Base-by-base conservation (phyloP, 1,140 invertebrate species). In the Aphelenchoides fujianensis region DNA sequence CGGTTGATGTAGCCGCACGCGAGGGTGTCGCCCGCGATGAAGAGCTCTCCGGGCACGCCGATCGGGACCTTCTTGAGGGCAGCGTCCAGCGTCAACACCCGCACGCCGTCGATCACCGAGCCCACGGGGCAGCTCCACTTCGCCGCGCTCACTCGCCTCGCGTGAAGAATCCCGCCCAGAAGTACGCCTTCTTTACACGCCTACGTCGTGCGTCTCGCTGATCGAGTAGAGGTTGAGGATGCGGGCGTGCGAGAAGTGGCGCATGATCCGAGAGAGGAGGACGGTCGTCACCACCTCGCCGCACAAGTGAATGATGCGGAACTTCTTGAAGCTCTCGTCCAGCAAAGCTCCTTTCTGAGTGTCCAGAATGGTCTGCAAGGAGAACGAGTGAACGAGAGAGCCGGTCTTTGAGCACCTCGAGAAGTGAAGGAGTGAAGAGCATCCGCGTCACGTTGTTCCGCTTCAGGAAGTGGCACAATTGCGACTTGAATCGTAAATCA, bases 1-100 rank as follows among this genome's bases (percentile, higher is more conserved):
- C 86, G 75, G 62, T 88, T 88, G 28, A 88, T 74, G 69, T 88
- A 88, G 12, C 87, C 87, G 32, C 79, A 70, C 2, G 88, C 86
- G 16, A 88, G 75, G 1, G 86, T 86, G 12, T 87, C 87, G 0
- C 88, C 87, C 54, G 87, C 86, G 59, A 88, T 84, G 74, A 75
- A 41, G 28, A 75, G 85, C 84, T 88, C 88, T 28, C 88, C 88
- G 30, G 87, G 83, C 31, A 84, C 84, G 62, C 88, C 88, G n/a
- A 87, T 85, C 3, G 86, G 85, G 67, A 87, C 86, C 1, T 79
- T 64, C 70, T 85, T 84, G 9, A 84, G 62, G 1, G 85, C 77
- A 31, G 55, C 62, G 70, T 88, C 86, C 77, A 88, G 71, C 32
- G 88, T 86, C 19, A 86, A 74, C 28, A 88, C 78, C 32, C 85